Base-by-base conservation (phyloP, 2,113 vertebrate genomes). In the Podarcis muralis region DNA sequence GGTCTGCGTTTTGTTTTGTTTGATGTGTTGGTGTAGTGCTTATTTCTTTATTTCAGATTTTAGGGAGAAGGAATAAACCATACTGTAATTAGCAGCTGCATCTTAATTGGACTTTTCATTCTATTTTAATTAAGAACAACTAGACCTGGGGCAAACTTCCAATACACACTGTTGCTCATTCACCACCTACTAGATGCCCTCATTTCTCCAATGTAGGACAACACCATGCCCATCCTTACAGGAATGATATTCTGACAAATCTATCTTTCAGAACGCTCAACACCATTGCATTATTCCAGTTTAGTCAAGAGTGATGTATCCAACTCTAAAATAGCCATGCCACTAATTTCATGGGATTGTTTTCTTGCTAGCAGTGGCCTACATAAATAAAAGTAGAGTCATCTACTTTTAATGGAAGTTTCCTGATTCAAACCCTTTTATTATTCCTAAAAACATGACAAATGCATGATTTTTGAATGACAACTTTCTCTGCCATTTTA, bases 401-500 rank as follows among this genome's bases (percentile, higher is more conserved):
- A 85, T 81, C 83, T 92, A 85, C 62, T 93, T 91, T 88, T 69
- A 94, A 9, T n/a, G 35, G 91, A 62, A 15, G 83, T 88, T 86
- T 89, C 1, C 25, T 88, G 89, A 92, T 71, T 92, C 6, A 76
- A 59, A 65, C 1, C 30, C 84, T 66, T 92, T 88, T 87, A 65
- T 35, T 59, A 66, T 77, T 88, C 83, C 27, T n/a, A 92, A 72
- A 30, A 15, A 86, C 72, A 77, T 72, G 71, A 16, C 71, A 82
- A 69, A 62, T 20, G 59, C 15, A 91, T 62, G 86, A 89, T 86
- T 81, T 83, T 32, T 48, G 77, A 89, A 87, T 3, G 80, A 66
- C 9, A 62, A 11, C 8, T 37, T 77, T 85, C 84, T 90, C 88
- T 74, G 27, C 85, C 12, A 83, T 90, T 93, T 92, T 92, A 72